Conservation (phyloP, 2,888 invertebrate genomes). For the Pterostichus niger region DNA sequence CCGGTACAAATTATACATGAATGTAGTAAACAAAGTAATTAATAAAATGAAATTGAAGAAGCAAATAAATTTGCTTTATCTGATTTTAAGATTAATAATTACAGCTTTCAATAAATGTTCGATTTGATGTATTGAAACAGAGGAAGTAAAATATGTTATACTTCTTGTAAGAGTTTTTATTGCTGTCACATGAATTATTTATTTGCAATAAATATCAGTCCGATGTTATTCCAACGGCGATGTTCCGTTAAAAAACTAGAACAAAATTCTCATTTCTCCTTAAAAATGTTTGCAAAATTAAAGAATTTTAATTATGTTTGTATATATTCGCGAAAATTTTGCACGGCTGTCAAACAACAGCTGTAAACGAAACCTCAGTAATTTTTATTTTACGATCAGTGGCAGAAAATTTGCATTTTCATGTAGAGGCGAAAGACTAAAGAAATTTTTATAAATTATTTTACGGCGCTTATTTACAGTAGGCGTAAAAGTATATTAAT, state of each 20-base stretch:
- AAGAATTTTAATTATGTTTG: constrained; percentile 33
- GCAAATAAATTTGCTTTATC: too few species aligned
- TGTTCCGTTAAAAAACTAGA: neutral
- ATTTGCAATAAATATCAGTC: constrained; percentile 30
- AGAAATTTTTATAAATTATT: constrained; percentile 53
- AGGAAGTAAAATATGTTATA: constrained; percentile 39
- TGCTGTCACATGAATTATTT: constrained; percentile 24
- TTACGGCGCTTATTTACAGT: constrained; percentile 10
- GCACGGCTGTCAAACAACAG: constrained; percentile 14
- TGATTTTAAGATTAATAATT: constrained; percentile 33
- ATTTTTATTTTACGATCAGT: constrained; percentile 32
- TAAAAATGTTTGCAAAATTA: constrained; percentile 28
- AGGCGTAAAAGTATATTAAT: constrained; percentile 32
- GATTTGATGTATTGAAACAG: constrained; percentile 38
- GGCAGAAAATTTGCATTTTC: constrained; percentile 43
- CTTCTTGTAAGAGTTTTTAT: constrained; percentile 22
- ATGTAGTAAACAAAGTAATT: constrained; percentile 1
- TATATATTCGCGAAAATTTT: constrained; percentile 9
- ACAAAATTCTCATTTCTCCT: constrained; percentile 18
- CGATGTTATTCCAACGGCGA: too few species aligned
- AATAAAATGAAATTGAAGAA: neutral
- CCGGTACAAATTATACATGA: neutral
- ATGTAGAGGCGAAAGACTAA: constrained; percentile 46
- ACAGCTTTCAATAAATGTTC: constrained; percentile 28
- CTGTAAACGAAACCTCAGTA: constrained; percentile 5